Evolutionary conservation across 2,113 vertebrate species (phyloP), one percentile per base, ranked within the genome.

Genomic region (Panthera uncia): DNA sequence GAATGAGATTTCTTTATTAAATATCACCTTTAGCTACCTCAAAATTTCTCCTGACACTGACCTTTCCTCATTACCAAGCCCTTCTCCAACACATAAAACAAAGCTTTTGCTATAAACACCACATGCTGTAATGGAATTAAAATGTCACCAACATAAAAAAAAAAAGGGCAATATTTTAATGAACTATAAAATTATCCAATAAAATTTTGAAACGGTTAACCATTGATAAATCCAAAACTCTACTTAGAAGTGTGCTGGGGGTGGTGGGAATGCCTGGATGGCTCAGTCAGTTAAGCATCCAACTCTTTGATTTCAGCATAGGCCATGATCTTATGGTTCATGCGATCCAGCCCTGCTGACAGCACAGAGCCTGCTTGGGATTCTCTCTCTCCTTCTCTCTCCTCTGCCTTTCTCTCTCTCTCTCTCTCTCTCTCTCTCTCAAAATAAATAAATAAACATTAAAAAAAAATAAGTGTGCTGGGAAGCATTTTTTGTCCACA

Each of bases 81-180:
- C 45, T 61, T 87, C 41, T 87, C 61, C 65, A 79, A 79, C 31
- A 91, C n/a, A 61, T 15, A 65, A 93, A 91, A 74, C 27, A 38
- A 81, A 89, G 55, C 19, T 80, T 74, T 52, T 55, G 85, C 57
- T 85, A 48, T 29, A 55, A 57, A 86, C 4, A 65, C 33, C 52
- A 71, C 41, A 55, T 1, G 33, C 23, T 21, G n/a, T 76, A 73
- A 97, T 86, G 16, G 74, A 55, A 84, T 95, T 89, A 80, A 89
- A 95, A 94, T 86, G 80, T 86, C 65, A 68, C 31, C 57, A 89
- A 65, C 66, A 78, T 9, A 45, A 16, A 63, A 85, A 92, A 71
- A 93, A 92, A 71, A 94, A 29, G 76, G 27, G 12, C n/a, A 71
- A 55, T 52, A 63, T 90, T 82, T 76, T 69, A 94, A 82, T 69